Conservation (phyloP, 2,797 vertebrate genomes). For the Helostoma temminkii region DNA sequence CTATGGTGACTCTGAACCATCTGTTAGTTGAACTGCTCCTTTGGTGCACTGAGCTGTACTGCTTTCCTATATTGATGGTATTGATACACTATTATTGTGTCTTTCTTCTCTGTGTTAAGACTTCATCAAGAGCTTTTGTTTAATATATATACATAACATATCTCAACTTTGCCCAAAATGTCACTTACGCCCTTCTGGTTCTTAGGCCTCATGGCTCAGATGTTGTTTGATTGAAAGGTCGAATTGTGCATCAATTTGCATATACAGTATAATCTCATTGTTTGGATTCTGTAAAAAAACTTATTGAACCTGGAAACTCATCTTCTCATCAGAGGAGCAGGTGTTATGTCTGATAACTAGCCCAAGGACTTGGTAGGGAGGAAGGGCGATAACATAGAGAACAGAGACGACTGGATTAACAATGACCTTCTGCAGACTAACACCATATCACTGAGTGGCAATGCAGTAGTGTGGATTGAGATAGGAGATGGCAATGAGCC, state of each 20-base stretch:
- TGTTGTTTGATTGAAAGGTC: constrained; percentile 14
- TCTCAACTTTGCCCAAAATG: constrained; percentile 46
- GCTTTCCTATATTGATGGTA: too few relatives aligned
- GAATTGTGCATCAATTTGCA: not conserved
- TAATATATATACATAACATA: too few relatives aligned
- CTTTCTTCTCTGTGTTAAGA: too few relatives aligned
- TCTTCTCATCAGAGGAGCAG: constrained; percentile 39
- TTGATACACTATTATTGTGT: too few relatives aligned
- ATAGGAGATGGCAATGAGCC: constrained; percentile 3
- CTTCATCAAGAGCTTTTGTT: too few relatives aligned
- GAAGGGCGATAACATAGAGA: constrained; percentile 56
- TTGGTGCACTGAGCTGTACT: too few relatives aligned
- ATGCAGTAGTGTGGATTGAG: constrained; percentile 6
- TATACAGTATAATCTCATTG: not conserved
- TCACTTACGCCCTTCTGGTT: too few relatives aligned
- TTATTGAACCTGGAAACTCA: constrained; percentile 18
- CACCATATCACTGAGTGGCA: constrained; percentile 27
- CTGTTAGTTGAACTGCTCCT: too few relatives aligned
- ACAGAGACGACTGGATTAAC: constrained; percentile 43
- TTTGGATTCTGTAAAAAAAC: constrained; percentile 37
- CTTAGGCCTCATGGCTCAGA: too few relatives aligned
- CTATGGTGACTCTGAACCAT: too few relatives aligned
- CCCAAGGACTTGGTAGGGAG: constrained; percentile 71
- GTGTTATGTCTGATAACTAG: constrained; percentile 73
- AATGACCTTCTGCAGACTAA: constrained; percentile 56